phyloP scores from a whole-genome alignment of 2,113 vertebrate genomes.

The Engraulis encrasicolus region DNA sequence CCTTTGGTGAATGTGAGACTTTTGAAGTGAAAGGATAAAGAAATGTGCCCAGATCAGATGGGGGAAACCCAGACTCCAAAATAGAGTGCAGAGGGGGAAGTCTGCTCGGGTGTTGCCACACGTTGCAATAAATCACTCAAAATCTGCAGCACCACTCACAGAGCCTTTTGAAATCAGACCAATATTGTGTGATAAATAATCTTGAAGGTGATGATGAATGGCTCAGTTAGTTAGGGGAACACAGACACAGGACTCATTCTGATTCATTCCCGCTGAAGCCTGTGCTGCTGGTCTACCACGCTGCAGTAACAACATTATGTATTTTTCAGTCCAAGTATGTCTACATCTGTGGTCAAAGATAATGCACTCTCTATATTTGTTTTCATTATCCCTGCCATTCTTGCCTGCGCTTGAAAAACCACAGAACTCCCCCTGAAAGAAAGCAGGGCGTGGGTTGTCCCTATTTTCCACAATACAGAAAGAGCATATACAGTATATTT shows the following conservation, averaged over 20 bases:
- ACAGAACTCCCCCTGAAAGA: background rate
- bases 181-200: conserved; percentile 3
- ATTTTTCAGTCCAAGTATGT: background rate
- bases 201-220: background rate
- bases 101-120: conserved; percentile 38
- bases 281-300: background rate
- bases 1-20: conserved; percentile 59
- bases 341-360: background rate
- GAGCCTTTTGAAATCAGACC: background rate
- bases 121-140: conserved; percentile 37
- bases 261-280: no score
- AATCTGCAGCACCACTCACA: conserved; percentile 2
- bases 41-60: conserved; percentile 16
- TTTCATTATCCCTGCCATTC: background rate
- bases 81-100: background rate
- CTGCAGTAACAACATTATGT: background rate
- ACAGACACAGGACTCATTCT: background rate
- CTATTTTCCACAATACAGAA: no score
- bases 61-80: conserved; percentile 36
- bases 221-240: background rate
- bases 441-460: no score
- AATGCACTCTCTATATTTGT: background rate
- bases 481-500: no score
- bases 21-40: conserved; percentile 43
- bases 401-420: background rate